Percentiles rank a stretch among this genome's conserved stretches.
Evolutionary conservation across 2,113 vertebrate species (phyloP).

Genomic region (Poecile atricapillus): DNA sequence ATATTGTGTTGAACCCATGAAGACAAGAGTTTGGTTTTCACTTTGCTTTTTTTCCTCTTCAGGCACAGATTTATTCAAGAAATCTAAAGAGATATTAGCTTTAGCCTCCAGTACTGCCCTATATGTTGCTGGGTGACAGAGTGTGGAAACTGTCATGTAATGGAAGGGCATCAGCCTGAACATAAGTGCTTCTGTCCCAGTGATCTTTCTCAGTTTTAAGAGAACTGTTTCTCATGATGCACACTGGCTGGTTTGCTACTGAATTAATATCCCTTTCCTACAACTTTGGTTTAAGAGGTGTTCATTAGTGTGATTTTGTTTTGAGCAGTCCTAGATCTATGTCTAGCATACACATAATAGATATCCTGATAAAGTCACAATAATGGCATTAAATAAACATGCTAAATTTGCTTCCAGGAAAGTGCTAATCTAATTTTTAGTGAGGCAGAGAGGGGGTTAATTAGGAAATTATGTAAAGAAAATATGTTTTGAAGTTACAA

Average conservation of each 20-base stretch:
- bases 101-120: not conserved
- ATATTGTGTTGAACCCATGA: not conserved
- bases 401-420: not conserved
- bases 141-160: not conserved
- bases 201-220: not conserved
- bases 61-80: not conserved
- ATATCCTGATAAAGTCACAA: not conserved
- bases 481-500: not conserved
- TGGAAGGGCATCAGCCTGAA: not conserved
- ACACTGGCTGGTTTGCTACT: not conserved
- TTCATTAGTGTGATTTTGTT: not conserved
- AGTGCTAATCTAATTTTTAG: not conserved
- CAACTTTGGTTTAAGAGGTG: not conserved
- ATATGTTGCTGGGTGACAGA: not conserved
- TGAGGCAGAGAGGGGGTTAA: not conserved
- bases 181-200: not conserved
- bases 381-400: not conserved
- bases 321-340: not conserved
- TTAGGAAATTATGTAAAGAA: not conserved
- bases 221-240: not conserved
- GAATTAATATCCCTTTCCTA: not conserved
- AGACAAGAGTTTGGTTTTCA: not conserved
- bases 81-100: not conserved
- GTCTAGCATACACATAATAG: rapidly evolving
- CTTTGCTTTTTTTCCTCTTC: not conserved